Conservation (phyloP, 2,797 vertebrate genomes). For the Prunella strophiata region DNA sequence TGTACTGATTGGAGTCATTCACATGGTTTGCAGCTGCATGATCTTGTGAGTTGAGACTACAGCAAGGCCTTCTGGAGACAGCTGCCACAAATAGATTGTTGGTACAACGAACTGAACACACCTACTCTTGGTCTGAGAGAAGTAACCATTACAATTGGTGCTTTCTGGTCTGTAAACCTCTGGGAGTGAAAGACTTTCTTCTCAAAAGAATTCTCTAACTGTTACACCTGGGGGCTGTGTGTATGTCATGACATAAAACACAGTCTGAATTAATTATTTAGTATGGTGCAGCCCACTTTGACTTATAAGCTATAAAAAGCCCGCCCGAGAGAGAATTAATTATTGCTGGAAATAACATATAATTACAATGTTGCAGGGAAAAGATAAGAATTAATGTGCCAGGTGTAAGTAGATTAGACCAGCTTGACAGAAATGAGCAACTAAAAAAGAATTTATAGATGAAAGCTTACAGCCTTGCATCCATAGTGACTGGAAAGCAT, state of each 20-base stretch:
- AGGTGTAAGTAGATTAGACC: conserved; percentile 77
- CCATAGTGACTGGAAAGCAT: conserved; percentile 45
- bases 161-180: conserved; percentile 36
- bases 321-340: conserved; percentile 72
- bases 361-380: conserved; percentile 76
- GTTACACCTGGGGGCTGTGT: conserved; percentile 33
- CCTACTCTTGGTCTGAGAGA: background rate
- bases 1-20: background rate
- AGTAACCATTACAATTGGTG: conserved; percentile 27
- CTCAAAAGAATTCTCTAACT: conserved; percentile 54
- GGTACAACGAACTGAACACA: conserved; percentile 3
- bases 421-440: conserved; percentile 73
- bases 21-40: background rate
- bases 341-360: conserved; percentile 77
- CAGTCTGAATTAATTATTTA: conserved; percentile 74
- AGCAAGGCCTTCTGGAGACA: conserved; percentile 37
- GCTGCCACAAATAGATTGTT: background rate
- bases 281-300: conserved; percentile 70
- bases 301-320: conserved; percentile 76
- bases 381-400: conserved; percentile 78
- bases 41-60: background rate
- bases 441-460: conserved; percentile 72
- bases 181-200: conserved; percentile 50
- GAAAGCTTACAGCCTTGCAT: conserved; percentile 65
- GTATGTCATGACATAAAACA: conserved; percentile 73